phyloP scores from a whole-genome alignment of 2,113 vertebrate genomes.

The Actenoides lindsayi region DNA sequence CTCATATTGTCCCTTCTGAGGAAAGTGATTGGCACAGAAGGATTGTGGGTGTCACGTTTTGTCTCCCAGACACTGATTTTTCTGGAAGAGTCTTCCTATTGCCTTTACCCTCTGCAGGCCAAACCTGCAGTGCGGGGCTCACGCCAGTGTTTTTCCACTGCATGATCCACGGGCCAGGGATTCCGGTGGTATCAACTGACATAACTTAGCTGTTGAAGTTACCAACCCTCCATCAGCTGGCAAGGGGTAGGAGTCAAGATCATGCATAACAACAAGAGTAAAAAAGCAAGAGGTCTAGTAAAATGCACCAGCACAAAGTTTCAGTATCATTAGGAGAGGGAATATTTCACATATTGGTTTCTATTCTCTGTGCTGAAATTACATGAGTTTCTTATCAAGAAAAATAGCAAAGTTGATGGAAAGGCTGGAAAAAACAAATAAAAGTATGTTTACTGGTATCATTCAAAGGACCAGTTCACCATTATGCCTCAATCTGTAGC shows the following conservation, averaged over 20 bases:
- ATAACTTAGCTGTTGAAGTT: background rate
- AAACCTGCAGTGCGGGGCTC: accelerated
- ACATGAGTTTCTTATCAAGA: background rate
- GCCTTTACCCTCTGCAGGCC: background rate
- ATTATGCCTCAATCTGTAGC: background rate
- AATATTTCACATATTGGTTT: background rate
- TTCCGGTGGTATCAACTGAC: background rate
- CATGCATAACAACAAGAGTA: accelerated
- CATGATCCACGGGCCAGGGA: background rate
- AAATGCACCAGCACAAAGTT: background rate
- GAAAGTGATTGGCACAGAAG: background rate
- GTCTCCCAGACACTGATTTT: background rate
- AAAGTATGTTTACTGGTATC: background rate
- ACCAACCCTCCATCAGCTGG: accelerated
- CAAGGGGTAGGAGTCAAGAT: background rate
- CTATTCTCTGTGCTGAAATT: background rate
- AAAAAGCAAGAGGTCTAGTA: background rate
- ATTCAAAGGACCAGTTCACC: background rate
- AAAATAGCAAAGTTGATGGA: background rate
- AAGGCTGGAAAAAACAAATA: background rate
- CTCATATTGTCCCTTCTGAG: accelerated
- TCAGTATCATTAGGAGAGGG: background rate
- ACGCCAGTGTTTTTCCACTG: no score
- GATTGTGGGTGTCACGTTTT: accelerated
- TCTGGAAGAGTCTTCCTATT: background rate